Evolutionary conservation across 1,140 invertebrate genomes (phyloP).

Genomic region (Diorhabda elongata): DNA sequence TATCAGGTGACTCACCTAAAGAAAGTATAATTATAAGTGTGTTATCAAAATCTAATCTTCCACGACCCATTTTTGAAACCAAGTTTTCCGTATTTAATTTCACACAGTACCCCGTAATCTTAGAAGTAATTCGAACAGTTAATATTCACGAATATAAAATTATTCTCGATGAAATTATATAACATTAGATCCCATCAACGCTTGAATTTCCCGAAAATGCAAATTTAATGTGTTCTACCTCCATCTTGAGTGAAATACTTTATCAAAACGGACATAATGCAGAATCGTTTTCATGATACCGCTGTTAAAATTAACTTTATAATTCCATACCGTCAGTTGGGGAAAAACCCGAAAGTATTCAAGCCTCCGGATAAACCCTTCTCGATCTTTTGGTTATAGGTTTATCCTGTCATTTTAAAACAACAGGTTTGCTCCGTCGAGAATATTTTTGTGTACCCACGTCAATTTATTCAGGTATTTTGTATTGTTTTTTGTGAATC

Average conservation of each 20-base stretch:
- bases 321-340: not conserved
- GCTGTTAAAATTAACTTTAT: slow-evolving; percentile 1
- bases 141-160: not conserved
- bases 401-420: not conserved
- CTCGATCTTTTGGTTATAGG: not conserved
- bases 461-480: no score
- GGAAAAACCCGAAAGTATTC: not conserved
- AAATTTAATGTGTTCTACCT: slow-evolving; percentile 3
- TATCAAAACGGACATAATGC: slow-evolving; percentile 2
- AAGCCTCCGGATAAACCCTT: not conserved
- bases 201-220: not conserved
- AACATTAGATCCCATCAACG: not conserved
- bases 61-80: no score
- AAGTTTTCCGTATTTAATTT: no score
- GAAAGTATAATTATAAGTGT: no score
- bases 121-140: no score
- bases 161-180: not conserved
- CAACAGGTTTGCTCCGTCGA: no score
- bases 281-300: slow-evolving; percentile 2
- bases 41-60: no score
- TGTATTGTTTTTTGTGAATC: no score
- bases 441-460: no score
- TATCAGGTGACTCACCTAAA: no score
- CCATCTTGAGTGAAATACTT: slow-evolving; percentile 2
- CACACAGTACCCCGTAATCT: no score